Evolutionary conservation across 1,140 invertebrate genomes (phyloP), one percentile per base, ranked within the genome.

Genomic region (Macrocentrus cingulum): DNA sequence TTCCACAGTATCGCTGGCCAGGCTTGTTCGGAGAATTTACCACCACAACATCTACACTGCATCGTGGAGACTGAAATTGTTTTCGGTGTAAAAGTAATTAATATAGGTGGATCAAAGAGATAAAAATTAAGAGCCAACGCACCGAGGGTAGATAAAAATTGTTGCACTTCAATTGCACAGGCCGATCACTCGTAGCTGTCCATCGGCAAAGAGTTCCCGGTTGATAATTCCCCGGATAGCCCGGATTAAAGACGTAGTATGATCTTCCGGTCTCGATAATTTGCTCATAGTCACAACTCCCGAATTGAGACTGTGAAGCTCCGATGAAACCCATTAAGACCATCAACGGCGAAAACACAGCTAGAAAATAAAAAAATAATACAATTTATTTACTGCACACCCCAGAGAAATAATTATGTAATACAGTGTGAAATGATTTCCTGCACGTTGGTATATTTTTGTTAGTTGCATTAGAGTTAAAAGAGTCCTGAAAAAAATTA

Each of bases 1-100:
- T 53, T 7, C 84, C 85, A 59, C 86, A 87, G 61, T 84, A 86
- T 6, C 65, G 75, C 3, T 80, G 70, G 32, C 29, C 54, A 49
- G 19, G 11, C 11, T 46, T 20, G 1, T n/a, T 19, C 13, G 9
- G 18, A 11, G 58, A 23, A 29, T 64, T 9, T 5, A 74, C 36
- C 7, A 36, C 16, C 8, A 72, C 9, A 0, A 6, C 49, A n/a
- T 69, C 65, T 15, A 42, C 0, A 1, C 20, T 29, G 60, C 85
- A 85, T 16, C 66, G 36, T 4, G 6, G 0, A 22, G 51, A 64
- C 69, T 71, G 44, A 19, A 44, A n/a, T n/a, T n/a, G n/a, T n/a
- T n/a, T n/a, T n/a, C n/a, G n/a, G n/a, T n/a, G n/a, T n/a, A n/a
- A n/a, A n/a, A n/a, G n/a, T n/a, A n/a, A n/a, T n/a, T n/a, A n/a